Conservation (phyloP, 1,140 invertebrate genomes). For the Cotesia glomerata region DNA sequence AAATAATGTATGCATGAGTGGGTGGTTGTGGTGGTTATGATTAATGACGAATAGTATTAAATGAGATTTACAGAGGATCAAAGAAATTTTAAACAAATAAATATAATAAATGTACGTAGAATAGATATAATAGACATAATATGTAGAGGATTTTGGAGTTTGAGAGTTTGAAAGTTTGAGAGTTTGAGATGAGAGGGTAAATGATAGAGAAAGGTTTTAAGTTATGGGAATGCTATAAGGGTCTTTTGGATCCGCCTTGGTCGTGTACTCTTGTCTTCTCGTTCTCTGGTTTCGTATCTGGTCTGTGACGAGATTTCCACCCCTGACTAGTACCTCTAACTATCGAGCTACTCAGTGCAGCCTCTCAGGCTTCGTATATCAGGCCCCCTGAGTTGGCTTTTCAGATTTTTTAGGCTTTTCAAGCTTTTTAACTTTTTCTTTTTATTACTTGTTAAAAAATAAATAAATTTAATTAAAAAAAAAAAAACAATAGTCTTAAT, state of each 20-base stretch:
- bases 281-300: constrained; percentile 16
- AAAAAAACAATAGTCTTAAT: constrained; percentile 10
- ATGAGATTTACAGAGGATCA: background rate
- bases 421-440: background rate
- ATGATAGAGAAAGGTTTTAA: constrained; percentile 32
- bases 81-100: background rate
- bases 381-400: background rate
- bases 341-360: constrained; percentile 13
- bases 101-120: background rate
- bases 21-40: too few species aligned
- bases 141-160: too few species aligned
- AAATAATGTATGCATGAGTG: too few species aligned
- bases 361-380: background rate
- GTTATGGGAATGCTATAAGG: constrained; percentile 53
- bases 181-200: background rate
- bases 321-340: constrained; percentile 28
- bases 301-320: constrained; percentile 19
- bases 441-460: background rate
- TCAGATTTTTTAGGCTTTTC: background rate
- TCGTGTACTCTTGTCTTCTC: constrained; percentile 48
- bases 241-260: constrained; percentile 53
- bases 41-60: background rate
- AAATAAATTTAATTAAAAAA: too few species aligned
- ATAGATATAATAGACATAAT: too few species aligned
- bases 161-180: background rate